Evolutionary conservation across 2,113 vertebrate genomes (phyloP).

Genomic region (Sebastes fasciatus): DNA sequence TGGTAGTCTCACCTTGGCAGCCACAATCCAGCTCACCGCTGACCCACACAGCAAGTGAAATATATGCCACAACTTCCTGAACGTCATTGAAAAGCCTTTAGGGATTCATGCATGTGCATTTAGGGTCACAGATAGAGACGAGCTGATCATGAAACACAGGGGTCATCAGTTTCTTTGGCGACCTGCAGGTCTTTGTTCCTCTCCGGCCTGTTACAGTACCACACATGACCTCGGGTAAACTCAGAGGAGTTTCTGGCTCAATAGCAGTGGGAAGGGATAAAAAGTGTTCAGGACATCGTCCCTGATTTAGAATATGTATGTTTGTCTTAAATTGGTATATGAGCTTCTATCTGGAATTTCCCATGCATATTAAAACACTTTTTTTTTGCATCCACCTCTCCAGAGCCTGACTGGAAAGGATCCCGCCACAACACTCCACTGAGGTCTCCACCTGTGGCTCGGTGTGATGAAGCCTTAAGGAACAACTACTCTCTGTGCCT

Average conservation of each 20-base stretch:
- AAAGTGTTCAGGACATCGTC: background rate
- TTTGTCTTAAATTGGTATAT: background rate
- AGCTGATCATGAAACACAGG: background rate
- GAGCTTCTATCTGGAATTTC: background rate
- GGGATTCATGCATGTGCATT: background rate
- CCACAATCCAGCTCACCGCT: background rate
- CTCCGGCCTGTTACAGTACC: background rate
- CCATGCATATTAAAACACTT: background rate
- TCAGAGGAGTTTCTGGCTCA: background rate
- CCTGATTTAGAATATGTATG: background rate
- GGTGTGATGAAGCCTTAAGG: conserved; percentile 49
- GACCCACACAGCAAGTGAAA: background rate
- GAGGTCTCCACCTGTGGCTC: conserved; percentile 53
- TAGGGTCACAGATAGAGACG: background rate
- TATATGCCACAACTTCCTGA: background rate
- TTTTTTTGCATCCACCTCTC: conserved; percentile 6
- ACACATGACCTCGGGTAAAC: conserved; percentile 11
- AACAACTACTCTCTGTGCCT: conserved; percentile 25
- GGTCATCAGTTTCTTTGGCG: background rate
- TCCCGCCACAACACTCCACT: conserved; percentile 18
- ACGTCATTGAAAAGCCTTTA: background rate
- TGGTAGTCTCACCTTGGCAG: background rate
- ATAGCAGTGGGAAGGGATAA: background rate
- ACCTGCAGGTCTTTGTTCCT: conserved; percentile 9
- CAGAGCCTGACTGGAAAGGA: conserved; percentile 39